These are phyloP conservation scores for Brachyptera risi DNA, from an alignment of 2,888 invertebrate species.

Conservation along the genomic window DNA sequence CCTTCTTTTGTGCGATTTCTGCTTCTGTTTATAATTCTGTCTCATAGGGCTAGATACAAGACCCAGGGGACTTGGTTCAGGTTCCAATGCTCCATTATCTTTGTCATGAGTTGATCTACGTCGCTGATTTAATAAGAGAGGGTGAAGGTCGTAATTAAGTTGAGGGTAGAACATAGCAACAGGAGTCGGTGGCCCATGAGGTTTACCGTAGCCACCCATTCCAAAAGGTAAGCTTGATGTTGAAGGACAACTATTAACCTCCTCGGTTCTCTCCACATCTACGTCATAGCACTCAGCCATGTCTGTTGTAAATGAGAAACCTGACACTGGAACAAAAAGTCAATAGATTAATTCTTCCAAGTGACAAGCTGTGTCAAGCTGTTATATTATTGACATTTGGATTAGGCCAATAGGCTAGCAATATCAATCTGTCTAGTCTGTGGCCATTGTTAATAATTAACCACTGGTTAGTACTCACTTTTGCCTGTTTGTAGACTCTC, in stretches of 20 bases:
- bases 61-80: conserved; percentile 17
- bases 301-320: conserved; percentile 31
- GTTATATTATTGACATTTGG: too few relatives aligned
- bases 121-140: conserved; percentile 32
- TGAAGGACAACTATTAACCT: conserved; percentile 30
- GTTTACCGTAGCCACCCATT: conserved; percentile 31
- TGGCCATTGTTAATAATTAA: background rate
- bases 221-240: conserved; percentile 34
- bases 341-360: too few relatives aligned
- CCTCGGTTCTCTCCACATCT: conserved; percentile 31
- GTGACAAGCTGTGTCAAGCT: too few relatives aligned
- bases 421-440: background rate
- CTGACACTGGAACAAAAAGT: conserved; percentile 23
- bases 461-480: background rate
- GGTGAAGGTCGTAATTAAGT: conserved; percentile 36
- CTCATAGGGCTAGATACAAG: conserved; percentile 23
- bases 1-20: conserved; percentile 19
- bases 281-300: conserved; percentile 33
- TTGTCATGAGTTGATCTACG: conserved; percentile 28
- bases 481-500: background rate
- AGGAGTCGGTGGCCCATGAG: conserved; percentile 31
- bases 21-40: conserved; percentile 24
- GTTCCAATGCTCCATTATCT: conserved; percentile 11
- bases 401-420: too few relatives aligned
- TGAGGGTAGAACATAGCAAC: conserved; percentile 37